A percentile compares a stretch with the other conserved stretches of the same genome.
These are phyloP conservation scores for Bombyx huttoni DNA, from an alignment of 2,888 invertebrate species.

Conservation along the genomic window DNA sequence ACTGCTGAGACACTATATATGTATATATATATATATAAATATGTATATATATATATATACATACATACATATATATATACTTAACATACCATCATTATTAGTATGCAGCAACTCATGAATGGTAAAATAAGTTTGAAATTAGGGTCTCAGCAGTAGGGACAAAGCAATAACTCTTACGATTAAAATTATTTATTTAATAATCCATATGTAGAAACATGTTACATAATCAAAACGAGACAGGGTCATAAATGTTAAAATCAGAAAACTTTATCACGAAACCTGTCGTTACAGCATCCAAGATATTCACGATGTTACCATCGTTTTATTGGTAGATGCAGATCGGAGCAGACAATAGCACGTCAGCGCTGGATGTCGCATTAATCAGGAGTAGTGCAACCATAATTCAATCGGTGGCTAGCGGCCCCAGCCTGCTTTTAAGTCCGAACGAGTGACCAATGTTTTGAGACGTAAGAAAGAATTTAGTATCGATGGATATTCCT, in stretches of 20 bases:
- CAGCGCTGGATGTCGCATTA: conserved; percentile 66
- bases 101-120: no score
- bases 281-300: not conserved
- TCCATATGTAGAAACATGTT: no score
- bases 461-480: not conserved
- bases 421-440: not conserved
- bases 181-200: no score
- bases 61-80: no score
- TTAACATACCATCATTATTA: no score
- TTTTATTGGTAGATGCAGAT: conserved; percentile 45
- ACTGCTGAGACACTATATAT: no score
- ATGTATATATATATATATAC: no score
- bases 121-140: no score
- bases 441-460: not conserved
- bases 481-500: not conserved
- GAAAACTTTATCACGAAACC: not conserved
- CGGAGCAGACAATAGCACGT: conserved; percentile 63
- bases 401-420: conserved; percentile 53
- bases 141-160: no score
- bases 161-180: no score
- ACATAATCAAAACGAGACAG: no score
- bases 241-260: not conserved
- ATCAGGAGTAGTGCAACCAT: conserved; percentile 67
- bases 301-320: conserved; percentile 1
- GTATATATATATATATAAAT: no score